Percentiles rank a stretch among this genome's conserved stretches.
phyloP scores from a whole-genome alignment of 2,888 invertebrate species.

The Syritta pipiens region DNA sequence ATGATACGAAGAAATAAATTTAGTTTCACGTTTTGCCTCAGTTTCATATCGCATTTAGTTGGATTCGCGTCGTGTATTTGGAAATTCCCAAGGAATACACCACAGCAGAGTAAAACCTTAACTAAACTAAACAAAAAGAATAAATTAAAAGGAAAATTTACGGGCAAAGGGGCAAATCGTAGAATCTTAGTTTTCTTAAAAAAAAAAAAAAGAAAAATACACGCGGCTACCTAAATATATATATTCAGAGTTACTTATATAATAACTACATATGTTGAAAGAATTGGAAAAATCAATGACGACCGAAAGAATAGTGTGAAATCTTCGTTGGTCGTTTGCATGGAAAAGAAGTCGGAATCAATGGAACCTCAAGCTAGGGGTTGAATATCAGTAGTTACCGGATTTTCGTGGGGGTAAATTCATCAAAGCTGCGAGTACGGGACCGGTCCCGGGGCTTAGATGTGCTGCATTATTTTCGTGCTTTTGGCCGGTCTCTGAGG shows the following conservation, averaged over 20 bases:
- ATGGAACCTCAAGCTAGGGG: conserved; percentile 24
- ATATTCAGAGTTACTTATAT: not conserved
- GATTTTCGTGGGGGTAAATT: too few species aligned
- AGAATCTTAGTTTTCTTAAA: conserved; percentile 33
- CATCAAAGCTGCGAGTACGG: conserved; percentile 35
- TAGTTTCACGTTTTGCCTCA: conserved; percentile 73
- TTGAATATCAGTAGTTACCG: conserved; percentile 26
- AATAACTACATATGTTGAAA: not conserved
- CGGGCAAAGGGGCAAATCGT: conserved; percentile 26
- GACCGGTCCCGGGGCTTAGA: conserved; percentile 30
- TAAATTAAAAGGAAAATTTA: conserved; percentile 29
- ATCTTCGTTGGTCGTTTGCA: not conserved
- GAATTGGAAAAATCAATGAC: conserved; percentile 52
- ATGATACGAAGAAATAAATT: conserved; percentile 65
- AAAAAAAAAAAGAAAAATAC: too few species aligned
- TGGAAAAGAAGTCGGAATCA: conserved; percentile 8
- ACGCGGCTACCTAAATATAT: too few species aligned
- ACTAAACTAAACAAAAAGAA: conserved; percentile 10
- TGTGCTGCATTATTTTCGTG: conserved; percentile 39
- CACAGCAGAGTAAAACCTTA: conserved; percentile 50
- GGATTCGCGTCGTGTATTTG: conserved; percentile 76
- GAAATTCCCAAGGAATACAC: conserved; percentile 53
- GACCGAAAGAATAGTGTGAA: conserved; percentile 34
- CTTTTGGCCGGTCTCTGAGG: conserved; percentile 35
- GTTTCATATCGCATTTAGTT: conserved; percentile 79